These are phyloP conservation scores for Perca fluviatilis DNA, from an alignment of 2,113 vertebrate genomes.

Conservation along the genomic window DNA sequence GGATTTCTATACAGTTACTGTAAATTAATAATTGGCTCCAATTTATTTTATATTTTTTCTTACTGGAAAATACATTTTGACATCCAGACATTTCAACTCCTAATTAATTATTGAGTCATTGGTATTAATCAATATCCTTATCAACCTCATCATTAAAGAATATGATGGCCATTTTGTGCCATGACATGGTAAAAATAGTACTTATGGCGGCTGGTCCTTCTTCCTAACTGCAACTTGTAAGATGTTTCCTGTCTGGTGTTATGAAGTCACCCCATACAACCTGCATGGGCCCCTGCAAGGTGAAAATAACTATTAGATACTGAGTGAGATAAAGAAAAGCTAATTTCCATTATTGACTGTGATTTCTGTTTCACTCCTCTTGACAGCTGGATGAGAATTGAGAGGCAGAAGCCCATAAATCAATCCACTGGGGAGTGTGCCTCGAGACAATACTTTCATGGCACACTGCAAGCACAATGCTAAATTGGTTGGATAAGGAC, in stretches of 20 bases:
- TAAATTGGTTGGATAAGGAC: conserved; percentile 59
- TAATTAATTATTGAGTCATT: too few species aligned
- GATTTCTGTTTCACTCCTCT: conserved; percentile 44
- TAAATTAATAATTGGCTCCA: background rate
- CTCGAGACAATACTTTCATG: conserved; percentile 46
- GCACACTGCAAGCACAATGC: conserved; percentile 32
- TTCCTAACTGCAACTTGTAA: background rate
- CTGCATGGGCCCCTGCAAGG: background rate
- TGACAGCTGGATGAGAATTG: conserved; percentile 46
- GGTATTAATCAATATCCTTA: too few species aligned
- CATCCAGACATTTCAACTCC: too few species aligned
- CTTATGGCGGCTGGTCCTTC: background rate
- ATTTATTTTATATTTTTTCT: background rate
- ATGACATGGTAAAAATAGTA: background rate
- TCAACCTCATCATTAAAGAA: background rate
- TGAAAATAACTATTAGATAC: conserved; percentile 18
- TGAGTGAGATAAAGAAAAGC: conserved; percentile 35
- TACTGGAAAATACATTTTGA: too few species aligned
- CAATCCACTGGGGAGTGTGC: conserved; percentile 48
- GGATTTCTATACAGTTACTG: background rate
- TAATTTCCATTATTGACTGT: conserved; percentile 42
- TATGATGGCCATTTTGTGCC: background rate
- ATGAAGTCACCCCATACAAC: background rate
- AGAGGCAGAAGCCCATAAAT: conserved; percentile 56
- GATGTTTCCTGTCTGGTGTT: background rate